Evolutionary conservation across 2,797 vertebrate genomes (phyloP), one percentile per base, ranked within the genome.

Genomic region (Poeciliopsis gracilis): DNA sequence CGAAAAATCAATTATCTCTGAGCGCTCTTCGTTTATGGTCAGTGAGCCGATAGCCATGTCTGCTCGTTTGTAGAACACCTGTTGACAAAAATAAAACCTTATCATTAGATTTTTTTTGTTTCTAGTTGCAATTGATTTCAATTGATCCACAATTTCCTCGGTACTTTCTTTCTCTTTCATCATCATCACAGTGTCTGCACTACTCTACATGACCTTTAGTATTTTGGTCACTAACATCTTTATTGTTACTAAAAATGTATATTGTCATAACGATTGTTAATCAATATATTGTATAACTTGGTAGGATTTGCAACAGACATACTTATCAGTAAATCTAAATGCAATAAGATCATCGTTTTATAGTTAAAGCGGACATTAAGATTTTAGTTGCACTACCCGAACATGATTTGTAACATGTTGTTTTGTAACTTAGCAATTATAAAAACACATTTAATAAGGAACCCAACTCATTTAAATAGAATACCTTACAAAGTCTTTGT

Each of bases 21-120:
- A 99, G 47, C 98, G 97, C 87, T 99, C 98, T 80, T 99, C 98
- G 0, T 99, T 99, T 85, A 99, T 99, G 88, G 98, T 99, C 82
- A 99, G 96, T 3, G 98, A 99, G 76, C 98, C 98, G 0, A 99
- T 99, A 92, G 98, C 98, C 97, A 99, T 98, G 93, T 99, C 98
- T 0, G 98, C 98, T 0, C 98, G 95, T 90, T 97, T 96, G 94
- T 99, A 99, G 91, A 98, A 97, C 47, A 99, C 98, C 98, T 99
- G 93, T 23, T 74, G 75, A 18, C 3, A 57, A 73, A 51, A n/a
- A 33, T 72, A 1, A 78, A 57, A 36, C 55, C 13, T 46, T 46
- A 45, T 28, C n/a, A 33, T 72, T 25, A 72, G 61, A 81, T 51
- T 47, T 23, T 66, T 7, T 66, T 23, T 4, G 8, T 33, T 41